phyloP scores from a whole-genome alignment of 2,797 vertebrate species.

The Ispidina picta region DNA sequence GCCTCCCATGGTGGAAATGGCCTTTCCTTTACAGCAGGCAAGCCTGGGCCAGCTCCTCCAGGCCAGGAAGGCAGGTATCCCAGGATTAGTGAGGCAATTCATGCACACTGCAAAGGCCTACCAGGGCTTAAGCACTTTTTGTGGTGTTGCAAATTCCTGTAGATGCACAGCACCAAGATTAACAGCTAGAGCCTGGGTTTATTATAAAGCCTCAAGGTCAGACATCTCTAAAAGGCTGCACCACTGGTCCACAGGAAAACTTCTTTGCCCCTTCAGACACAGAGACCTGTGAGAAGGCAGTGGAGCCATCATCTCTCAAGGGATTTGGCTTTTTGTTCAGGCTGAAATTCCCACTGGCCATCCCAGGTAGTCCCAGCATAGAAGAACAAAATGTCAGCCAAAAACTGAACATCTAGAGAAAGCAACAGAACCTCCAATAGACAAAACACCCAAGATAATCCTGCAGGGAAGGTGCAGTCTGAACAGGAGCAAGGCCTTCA shows the following conservation, averaged over 20 bases:
- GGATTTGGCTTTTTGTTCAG: background rate
- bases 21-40: background rate
- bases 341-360: background rate
- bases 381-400: background rate
- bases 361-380: background rate
- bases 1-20: background rate
- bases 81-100: background rate
- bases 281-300: background rate
- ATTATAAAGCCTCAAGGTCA: background rate
- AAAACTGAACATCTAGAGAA: background rate
- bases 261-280: background rate
- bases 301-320: background rate
- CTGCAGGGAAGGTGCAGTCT: background rate
- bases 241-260: background rate
- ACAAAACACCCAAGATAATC: background rate
- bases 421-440: background rate
- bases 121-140: background rate
- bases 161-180: background rate
- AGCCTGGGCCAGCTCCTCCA: background rate
- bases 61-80: background rate
- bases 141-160: background rate
- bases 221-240: background rate
- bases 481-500: fast-evolving
- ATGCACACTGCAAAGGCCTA: background rate
- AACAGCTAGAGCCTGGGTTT: background rate